These are phyloP conservation scores for Periophthalmodon schlosseri DNA, from an alignment of 2,113 vertebrate species.

Conservation along the genomic window DNA sequence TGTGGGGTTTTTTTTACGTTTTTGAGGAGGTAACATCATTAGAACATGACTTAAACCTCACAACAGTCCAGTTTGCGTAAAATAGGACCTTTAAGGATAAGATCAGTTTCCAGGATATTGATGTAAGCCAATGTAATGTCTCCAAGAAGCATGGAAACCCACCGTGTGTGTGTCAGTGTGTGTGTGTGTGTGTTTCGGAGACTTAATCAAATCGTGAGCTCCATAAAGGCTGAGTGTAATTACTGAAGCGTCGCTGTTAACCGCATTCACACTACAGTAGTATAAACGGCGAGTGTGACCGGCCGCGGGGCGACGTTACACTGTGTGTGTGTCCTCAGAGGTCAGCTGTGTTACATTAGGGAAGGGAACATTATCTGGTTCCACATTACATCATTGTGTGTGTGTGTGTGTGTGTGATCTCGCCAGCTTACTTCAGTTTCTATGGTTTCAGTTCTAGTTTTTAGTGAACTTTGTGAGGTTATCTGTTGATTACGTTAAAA, in stretches of 20 bases:
- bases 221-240: conserved; percentile 36
- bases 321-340: not conserved
- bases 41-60: too few species aligned
- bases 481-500: not conserved
- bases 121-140: too few species aligned
- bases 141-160: too few species aligned
- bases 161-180: not conserved
- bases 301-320: not conserved
- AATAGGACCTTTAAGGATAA: too few species aligned
- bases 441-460: too few species aligned
- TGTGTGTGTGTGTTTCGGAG: conserved; percentile 10
- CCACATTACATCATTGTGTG: not conserved
- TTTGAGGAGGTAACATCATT: too few species aligned
- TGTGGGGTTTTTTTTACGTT: too few species aligned
- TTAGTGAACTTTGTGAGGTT: not conserved
- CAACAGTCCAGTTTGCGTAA: too few species aligned
- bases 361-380: not conserved
- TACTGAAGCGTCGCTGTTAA: conserved; percentile 18
- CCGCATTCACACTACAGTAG: conserved; percentile 14
- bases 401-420: not conserved
- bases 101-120: too few species aligned
- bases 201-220: conserved; percentile 45
- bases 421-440: not conserved
- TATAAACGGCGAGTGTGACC: conserved; percentile 10
- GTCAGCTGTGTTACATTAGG: not conserved